Evolutionary conservation across 2,797 vertebrate genomes (phyloP).

Genomic region (Psittacula echo): DNA sequence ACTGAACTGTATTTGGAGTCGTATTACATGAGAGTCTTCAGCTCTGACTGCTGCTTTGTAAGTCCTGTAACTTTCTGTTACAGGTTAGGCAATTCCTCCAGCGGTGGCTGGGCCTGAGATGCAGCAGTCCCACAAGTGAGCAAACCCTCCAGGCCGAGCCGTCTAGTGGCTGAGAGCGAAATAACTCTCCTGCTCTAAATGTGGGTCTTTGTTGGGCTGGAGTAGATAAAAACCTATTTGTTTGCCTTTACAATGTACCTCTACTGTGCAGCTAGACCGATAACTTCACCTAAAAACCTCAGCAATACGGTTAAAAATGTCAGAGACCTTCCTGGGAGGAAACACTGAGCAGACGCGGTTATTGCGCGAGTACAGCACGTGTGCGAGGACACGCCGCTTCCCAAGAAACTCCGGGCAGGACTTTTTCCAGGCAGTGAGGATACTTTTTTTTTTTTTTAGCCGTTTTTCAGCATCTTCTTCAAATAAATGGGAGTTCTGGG

Average conservation of each 20-base stretch:
- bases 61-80: background rate
- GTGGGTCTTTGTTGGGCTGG: background rate
- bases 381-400: fast-evolving
- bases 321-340: conserved; percentile 14
- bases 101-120: background rate
- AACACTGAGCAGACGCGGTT: background rate
- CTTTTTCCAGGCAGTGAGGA: background rate
- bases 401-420: background rate
- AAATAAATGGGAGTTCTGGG: conserved; percentile 24
- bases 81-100: background rate
- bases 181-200: background rate
- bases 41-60: background rate
- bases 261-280: background rate
- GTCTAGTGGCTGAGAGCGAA: background rate
- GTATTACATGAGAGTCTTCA: fast-evolving
- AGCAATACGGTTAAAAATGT: background rate
- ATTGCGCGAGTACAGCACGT: background rate
- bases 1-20: background rate
- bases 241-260: background rate
- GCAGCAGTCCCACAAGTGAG: background rate
- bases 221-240: background rate
- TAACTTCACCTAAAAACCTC: background rate
- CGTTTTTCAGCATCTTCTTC: conserved; percentile 4
- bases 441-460: background rate
- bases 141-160: background rate